phyloP scores from a whole-genome alignment of 1,140 invertebrate species.

The Catajapyx aquilonaris region DNA sequence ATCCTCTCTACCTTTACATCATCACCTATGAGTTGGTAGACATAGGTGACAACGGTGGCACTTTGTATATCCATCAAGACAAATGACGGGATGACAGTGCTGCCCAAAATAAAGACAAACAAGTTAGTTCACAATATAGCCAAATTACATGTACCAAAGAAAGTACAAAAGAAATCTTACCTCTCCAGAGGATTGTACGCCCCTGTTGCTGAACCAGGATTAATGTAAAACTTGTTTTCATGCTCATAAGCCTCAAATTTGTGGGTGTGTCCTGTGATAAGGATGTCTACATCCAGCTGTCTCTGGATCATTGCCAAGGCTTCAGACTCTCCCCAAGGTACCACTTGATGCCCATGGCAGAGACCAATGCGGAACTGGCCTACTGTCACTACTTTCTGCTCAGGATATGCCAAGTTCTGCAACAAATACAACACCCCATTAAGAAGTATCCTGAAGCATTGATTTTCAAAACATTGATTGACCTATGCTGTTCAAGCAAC shows the following conservation, averaged over 20 bases:
- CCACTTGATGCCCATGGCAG: constrained; percentile 91
- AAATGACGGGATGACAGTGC: constrained; percentile 83
- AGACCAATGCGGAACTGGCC: constrained; percentile 96
- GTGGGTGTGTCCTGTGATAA: constrained; percentile 97
- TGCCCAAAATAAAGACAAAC: constrained; percentile 18
- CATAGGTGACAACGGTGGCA: constrained; percentile 91
- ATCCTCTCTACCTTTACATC: constrained; percentile 99
- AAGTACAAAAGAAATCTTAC: constrained; percentile 38
- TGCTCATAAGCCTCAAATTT: constrained; percentile 97
- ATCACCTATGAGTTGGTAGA: constrained; percentile 91
- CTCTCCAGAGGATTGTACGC: constrained; percentile 84
- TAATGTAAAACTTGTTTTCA: constrained; percentile 98
- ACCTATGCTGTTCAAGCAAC: too few species aligned
- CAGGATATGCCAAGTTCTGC: constrained; percentile 83
- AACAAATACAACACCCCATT: too few species aligned
- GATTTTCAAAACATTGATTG: too few species aligned
- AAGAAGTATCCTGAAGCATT: too few species aligned
- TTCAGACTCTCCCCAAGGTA: constrained; percentile 92
- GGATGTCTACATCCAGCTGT: constrained; percentile 94
- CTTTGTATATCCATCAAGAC: constrained; percentile 98
- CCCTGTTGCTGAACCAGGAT: constrained; percentile 96
- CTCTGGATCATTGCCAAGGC: constrained; percentile 80
- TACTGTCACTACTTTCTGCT: constrained; percentile 97
- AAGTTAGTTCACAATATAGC: constrained; percentile 3
- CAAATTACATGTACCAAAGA: constrained; percentile 1